These are phyloP conservation scores for Lithobates sylvaticus DNA, from an alignment of 2,797 vertebrate species.

Conservation along the genomic window DNA sequence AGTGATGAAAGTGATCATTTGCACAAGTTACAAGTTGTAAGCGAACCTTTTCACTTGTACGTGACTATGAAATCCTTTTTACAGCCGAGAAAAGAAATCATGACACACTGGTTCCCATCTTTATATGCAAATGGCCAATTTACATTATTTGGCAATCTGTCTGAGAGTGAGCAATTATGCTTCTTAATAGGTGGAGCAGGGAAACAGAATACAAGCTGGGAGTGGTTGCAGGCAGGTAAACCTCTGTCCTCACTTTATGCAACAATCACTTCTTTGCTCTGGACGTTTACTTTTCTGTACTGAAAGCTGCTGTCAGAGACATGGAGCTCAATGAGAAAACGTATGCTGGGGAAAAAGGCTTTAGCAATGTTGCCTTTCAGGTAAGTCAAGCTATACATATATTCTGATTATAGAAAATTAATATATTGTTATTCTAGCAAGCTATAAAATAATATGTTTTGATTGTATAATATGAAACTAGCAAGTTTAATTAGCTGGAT, in stretches of 20 bases:
- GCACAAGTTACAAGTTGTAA: not conserved
- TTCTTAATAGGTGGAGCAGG: conserved; percentile 66
- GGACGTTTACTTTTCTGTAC: conserved; percentile 35
- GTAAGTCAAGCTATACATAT: conserved; percentile 64
- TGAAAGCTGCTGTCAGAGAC: not conserved
- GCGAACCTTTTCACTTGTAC: not conserved
- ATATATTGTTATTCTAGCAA: not conserved
- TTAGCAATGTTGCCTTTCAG: conserved; percentile 73
- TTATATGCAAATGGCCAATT: conserved; percentile 37
- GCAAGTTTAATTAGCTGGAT: not conserved
- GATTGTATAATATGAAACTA: not conserved
- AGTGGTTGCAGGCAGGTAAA: conserved; percentile 39
- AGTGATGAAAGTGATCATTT: no score
- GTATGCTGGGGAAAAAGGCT: not conserved
- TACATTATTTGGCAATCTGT: conserved; percentile 38
- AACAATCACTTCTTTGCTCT: not conserved
- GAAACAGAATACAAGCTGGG: conserved; percentile 18
- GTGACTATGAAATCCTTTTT: not conserved
- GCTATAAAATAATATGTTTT: not conserved
- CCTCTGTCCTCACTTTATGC: not conserved
- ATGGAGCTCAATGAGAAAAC: conserved; percentile 61
- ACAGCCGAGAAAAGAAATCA: not conserved
- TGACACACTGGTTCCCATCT: conserved; percentile 8
- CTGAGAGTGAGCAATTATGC: conserved; percentile 21
- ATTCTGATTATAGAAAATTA: not conserved